These are phyloP conservation scores for Capra hircus DNA, from an alignment of 2,113 vertebrate genomes.

Conservation along the genomic window DNA sequence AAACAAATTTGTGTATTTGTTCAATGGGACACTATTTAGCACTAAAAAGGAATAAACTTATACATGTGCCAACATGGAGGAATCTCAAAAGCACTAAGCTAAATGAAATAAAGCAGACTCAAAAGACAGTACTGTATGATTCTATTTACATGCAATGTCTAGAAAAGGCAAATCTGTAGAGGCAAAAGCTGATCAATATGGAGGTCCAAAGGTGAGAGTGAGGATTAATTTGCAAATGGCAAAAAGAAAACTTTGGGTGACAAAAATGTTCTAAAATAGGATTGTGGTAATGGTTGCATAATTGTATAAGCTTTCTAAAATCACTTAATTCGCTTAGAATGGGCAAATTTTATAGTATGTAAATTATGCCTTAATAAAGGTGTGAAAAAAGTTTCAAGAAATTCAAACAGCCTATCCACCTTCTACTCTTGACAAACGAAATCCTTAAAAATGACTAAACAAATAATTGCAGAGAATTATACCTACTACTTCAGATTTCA, in stretches of 20 bases:
- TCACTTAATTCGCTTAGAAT: neutral
- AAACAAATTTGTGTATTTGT: neutral
- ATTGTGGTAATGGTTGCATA: neutral
- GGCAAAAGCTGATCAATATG: neutral
- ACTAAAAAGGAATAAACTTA: constrained; percentile 18
- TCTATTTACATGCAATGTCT: neutral
- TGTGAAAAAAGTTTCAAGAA: neutral
- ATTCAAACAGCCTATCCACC: neutral
- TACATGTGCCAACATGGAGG: neutral
- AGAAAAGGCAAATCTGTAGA: neutral
- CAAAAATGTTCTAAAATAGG: constrained; percentile 7
- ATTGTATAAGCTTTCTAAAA: neutral
- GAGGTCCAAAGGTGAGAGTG: neutral
- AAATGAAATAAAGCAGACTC: neutral
- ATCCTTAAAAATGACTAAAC: neutral
- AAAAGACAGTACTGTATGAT: neutral
- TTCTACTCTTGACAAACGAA: neutral
- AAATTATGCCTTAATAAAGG: neutral
- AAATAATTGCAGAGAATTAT: neutral
- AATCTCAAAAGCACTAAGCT: neutral
- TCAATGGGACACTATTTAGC: neutral
- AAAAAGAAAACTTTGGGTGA: neutral
- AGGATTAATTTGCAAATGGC: neutral
- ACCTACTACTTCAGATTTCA: neutral
- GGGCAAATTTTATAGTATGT: neutral